A percentile compares a stretch with the other conserved stretches of the same genome.
Conservation (phyloP, 1,140 invertebrate species). For the Asobara japonica region DNA sequence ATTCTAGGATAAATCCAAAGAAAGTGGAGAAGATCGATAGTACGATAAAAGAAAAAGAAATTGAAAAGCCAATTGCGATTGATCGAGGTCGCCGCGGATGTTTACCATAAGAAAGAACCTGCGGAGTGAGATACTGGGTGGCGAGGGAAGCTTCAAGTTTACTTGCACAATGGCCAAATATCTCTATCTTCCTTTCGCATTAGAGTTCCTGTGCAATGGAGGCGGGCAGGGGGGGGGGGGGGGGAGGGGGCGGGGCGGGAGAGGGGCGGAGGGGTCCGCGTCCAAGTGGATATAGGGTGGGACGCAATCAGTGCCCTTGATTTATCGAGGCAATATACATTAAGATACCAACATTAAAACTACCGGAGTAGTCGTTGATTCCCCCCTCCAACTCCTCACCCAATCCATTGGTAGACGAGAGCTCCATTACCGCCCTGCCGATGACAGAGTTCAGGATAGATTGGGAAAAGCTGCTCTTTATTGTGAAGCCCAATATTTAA, state of each 20-base stretch:
- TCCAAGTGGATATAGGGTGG: constrained; percentile 46
- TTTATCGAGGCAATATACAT: constrained; percentile 66
- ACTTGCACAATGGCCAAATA: constrained; percentile 46
- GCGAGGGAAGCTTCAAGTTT: constrained; percentile 42
- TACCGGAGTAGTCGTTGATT: constrained; percentile 52
- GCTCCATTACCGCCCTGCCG: constrained; percentile 53
- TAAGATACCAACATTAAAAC: constrained; percentile 67
- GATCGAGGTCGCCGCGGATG: constrained; percentile 36
- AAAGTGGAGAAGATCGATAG: constrained; percentile 17
- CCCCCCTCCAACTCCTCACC: constrained; percentile 43
- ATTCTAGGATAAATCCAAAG: background rate
- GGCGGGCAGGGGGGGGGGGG: background rate
- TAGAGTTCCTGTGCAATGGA: constrained; percentile 17
- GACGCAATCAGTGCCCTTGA: constrained; percentile 65
- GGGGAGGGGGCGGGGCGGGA: background rate
- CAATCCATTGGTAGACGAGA: constrained; percentile 12
- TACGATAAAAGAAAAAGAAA: constrained; percentile 14
- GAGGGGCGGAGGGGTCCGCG: no score
- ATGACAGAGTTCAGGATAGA: constrained; percentile 45
- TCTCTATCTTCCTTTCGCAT: constrained; percentile 21
- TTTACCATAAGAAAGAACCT: constrained; percentile 55
- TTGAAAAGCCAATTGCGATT: constrained; percentile 34
- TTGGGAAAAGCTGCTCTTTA: constrained; percentile 35
- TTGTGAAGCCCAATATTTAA: background rate
- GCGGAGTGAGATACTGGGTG: constrained; percentile 37